phyloP scores from a whole-genome alignment of 2,113 vertebrate genomes.

The Clarias magur region DNA sequence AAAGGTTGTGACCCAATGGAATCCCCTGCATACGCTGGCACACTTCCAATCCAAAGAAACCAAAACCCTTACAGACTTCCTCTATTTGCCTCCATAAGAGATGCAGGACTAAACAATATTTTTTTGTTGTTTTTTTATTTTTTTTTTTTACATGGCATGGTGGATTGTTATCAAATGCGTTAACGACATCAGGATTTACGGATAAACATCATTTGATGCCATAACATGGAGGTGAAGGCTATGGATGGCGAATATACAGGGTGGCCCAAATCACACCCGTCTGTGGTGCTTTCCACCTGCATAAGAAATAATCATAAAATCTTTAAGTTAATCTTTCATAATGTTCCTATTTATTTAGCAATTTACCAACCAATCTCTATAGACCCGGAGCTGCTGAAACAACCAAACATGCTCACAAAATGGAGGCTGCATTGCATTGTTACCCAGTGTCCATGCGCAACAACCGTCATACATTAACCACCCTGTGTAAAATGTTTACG shows the following conservation, averaged over 20 bases:
- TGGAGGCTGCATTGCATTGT: neutral
- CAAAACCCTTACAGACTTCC: conserved; percentile 25
- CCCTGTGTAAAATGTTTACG: neutral
- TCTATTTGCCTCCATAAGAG: neutral
- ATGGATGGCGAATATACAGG: neutral
- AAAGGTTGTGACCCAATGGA: conserved; percentile 21
- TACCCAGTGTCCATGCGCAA: neutral
- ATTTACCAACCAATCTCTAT: neutral
- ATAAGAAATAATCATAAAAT: neutral
- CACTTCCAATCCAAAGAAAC: conserved; percentile 23
- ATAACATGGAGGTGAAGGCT: neutral
- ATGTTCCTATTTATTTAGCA: neutral
- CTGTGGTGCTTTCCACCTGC: neutral
- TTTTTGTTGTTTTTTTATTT: neutral
- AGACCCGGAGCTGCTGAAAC: neutral
- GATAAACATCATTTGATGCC: neutral
- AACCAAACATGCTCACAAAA: neutral
- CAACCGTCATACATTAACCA: neutral
- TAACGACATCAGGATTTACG: conserved; percentile 12
- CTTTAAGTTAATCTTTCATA: neutral
- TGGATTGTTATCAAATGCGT: neutral
- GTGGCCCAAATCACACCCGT: neutral
- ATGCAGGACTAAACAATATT: conserved; percentile 18
- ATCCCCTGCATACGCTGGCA: conserved; percentile 22
- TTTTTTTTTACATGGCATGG: neutral